Percentiles rank a stretch among this genome's conserved stretches.
These are phyloP conservation scores for Taphrorychus bicolor DNA, from an alignment of 2,888 invertebrate species.

Conservation along the genomic window DNA sequence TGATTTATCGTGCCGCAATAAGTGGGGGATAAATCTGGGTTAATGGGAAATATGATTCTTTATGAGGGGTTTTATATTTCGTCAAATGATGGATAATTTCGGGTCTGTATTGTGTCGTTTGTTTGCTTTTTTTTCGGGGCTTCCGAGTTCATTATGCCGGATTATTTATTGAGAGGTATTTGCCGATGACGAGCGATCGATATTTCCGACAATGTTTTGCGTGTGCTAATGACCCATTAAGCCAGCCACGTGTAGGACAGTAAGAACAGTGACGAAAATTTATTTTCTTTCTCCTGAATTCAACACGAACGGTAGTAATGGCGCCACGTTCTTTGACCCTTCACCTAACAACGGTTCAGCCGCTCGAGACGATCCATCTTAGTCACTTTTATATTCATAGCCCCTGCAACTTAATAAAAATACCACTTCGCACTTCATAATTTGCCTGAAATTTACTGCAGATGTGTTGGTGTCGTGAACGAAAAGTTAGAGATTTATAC, in stretches of 20 bases:
- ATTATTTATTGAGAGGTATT: constrained; percentile 3
- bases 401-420: background rate
- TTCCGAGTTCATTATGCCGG: background rate
- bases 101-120: constrained; percentile 3
- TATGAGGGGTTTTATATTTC: constrained; percentile 17
- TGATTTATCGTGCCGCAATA: constrained; percentile 17
- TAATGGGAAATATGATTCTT: constrained; percentile 18
- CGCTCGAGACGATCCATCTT: background rate
- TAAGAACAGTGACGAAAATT: background rate
- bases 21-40: constrained; percentile 17
- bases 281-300: background rate
- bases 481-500: no score
- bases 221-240: background rate
- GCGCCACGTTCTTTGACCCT: background rate
- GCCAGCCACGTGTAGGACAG: background rate
- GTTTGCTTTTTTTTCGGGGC: background rate
- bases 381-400: background rate
- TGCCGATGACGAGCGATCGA: background rate
- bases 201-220: background rate
- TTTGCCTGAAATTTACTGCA: background rate
- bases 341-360: background rate
- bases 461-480: no score
- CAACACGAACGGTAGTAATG: background rate
- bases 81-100: constrained; percentile 16
- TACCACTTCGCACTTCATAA: background rate